A percentile compares a stretch with the other conserved stretches of the same genome.
phyloP scores from a whole-genome alignment of 1,140 invertebrate genomes.

The Anastrepha obliqua region DNA sequence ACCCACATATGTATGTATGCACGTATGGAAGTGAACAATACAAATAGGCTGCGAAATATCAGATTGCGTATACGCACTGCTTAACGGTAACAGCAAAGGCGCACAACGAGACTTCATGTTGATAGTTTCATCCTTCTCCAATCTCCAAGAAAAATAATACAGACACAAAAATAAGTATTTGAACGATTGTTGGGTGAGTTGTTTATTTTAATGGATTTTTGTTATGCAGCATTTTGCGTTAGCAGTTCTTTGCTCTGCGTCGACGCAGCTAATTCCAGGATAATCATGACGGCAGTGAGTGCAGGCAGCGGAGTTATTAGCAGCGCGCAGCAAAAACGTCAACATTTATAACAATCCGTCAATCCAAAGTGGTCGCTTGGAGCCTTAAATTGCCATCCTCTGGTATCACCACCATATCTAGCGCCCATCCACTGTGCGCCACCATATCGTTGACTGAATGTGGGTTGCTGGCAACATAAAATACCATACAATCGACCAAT shows the following conservation, averaged over 20 bases:
- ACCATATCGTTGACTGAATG: not conserved
- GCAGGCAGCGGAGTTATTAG: constrained; percentile 30
- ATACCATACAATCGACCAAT: not conserved
- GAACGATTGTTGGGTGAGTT: not conserved
- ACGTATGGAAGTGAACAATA: not conserved
- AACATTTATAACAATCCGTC: constrained; percentile 27
- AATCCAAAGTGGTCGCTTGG: not conserved
- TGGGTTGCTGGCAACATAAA: not conserved
- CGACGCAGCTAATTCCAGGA: constrained; percentile 9
- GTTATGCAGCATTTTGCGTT: not conserved
- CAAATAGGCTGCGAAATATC: not conserved
- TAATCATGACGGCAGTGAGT: constrained; percentile 25
- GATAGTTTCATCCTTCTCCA: not conserved
- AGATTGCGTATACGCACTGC: constrained; percentile 44
- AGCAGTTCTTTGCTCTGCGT: not conserved
- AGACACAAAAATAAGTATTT: not conserved
- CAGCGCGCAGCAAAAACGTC: constrained; percentile 13
- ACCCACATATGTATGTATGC: not conserved
- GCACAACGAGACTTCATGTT: not conserved
- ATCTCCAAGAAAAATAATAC: not conserved
- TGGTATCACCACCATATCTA: constrained; percentile 18
- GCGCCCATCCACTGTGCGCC: not conserved
- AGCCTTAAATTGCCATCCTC: constrained; percentile 16
- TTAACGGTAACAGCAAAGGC: too few relatives aligned
- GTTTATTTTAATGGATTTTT: not conserved